A percentile compares a stretch with the other conserved stretches of the same genome.
Evolutionary conservation across 2,797 vertebrate species (phyloP).

Genomic region (Sebastes elongatus): DNA sequence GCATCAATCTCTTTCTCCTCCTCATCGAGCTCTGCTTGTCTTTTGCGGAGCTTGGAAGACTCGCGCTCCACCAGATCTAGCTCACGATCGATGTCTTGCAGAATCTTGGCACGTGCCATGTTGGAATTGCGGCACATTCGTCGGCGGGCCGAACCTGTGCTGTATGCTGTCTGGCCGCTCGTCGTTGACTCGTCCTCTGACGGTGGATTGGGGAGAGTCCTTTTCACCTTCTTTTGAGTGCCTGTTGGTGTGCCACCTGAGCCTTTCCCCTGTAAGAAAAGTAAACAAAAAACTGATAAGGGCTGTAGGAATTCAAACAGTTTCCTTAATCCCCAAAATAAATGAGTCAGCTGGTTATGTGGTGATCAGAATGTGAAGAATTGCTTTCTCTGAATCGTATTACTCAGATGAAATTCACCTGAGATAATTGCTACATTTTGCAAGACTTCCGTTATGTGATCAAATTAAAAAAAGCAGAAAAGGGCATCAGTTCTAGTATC

Average conservation of each 20-base stretch:
- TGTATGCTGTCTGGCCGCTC: constrained; percentile 85
- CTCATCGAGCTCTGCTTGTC: constrained; percentile 97
- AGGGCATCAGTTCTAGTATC: not conserved
- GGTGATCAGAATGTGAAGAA: not conserved
- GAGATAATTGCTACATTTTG: not conserved
- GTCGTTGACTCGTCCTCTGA: constrained; percentile 90
- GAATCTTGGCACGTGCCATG: constrained; percentile 98
- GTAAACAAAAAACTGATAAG: not conserved
- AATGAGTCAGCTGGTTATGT: constrained; percentile 1
- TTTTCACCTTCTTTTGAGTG: constrained; percentile 97
- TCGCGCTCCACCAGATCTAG: constrained; percentile 96
- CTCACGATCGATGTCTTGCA: constrained; percentile 98
- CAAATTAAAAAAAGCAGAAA: not conserved
- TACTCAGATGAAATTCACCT: not conserved
- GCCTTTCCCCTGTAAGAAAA: constrained; percentile 85
- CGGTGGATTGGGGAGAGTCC: constrained; percentile 97
- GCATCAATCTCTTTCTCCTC: constrained; percentile 99
- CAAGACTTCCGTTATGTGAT: constrained; percentile 9
- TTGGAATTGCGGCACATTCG: constrained; percentile 96
- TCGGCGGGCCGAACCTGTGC: constrained; percentile 91
- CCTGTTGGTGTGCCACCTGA: constrained; percentile 87
- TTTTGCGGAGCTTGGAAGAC: constrained; percentile 97
- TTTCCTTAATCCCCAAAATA: not conserved
- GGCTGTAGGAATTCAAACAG: not conserved
- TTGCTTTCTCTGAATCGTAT: not conserved